These are phyloP conservation scores for Ophion ellenae DNA, from an alignment of 2,888 invertebrate species.

Conservation along the genomic window DNA sequence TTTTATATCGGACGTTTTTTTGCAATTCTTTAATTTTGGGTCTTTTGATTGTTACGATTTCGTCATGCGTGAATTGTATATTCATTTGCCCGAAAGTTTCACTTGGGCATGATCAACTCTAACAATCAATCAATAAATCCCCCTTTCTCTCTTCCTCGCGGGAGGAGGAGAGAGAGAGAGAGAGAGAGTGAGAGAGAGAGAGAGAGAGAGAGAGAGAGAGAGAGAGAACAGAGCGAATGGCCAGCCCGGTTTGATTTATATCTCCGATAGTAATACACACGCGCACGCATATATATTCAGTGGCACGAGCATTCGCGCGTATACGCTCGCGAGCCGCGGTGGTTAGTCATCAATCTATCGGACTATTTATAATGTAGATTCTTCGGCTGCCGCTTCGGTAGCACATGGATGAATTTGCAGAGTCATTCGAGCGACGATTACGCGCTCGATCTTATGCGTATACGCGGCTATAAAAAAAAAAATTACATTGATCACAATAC, in stretches of 20 bases:
- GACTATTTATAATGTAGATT: constrained; percentile 62
- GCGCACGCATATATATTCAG: constrained; percentile 20
- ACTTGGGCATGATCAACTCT: no score
- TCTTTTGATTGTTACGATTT: no score
- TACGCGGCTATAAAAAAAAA: no score
- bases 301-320: constrained; percentile 27
- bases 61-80: no score
- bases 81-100: no score
- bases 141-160: no score
- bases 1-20: no score
- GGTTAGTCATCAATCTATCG: constrained; percentile 62
- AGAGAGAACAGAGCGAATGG: constrained; percentile 60
- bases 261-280: constrained; percentile 60
- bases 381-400: constrained; percentile 29
- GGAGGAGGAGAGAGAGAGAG: constrained; percentile 6
- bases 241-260: constrained; percentile 65
- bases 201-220: constrained; percentile 46
- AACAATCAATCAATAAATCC: no score
- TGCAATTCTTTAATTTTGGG: no score
- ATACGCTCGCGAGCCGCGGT: constrained; percentile 28
- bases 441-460: not conserved
- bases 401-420: constrained; percentile 47
- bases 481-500: constrained; percentile 20
- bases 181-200: constrained; percentile 43
- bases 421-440: constrained; percentile 52